Evolutionary conservation across 2,797 vertebrate genomes (phyloP).

Genomic region (Peromyscus eremicus): DNA sequence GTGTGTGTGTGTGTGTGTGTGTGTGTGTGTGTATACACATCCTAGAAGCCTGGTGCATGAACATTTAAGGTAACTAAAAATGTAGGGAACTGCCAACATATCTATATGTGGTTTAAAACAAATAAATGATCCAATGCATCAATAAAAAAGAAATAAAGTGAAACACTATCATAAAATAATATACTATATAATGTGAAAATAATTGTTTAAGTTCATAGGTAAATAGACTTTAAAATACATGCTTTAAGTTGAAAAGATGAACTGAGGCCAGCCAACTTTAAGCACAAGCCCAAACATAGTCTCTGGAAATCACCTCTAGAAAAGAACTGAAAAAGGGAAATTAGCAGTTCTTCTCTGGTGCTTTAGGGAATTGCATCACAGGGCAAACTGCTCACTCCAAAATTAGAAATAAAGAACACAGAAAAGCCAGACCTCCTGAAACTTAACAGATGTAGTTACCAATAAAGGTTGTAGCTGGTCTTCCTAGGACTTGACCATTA

Average conservation of each 20-base stretch:
- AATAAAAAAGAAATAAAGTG: not conserved
- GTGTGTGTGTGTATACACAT: no score
- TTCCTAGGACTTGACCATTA: no score
- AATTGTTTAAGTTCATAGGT: not conserved
- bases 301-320: not conserved
- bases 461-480: no score
- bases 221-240: not conserved
- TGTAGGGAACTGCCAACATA: not conserved
- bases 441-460: no score
- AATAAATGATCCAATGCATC: not conserved
- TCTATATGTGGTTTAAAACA: not conserved
- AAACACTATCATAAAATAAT: not conserved
- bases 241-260: not conserved
- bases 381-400: not conserved
- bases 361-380: no score
- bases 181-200: not conserved
- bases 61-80: not conserved
- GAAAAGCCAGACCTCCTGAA: not conserved
- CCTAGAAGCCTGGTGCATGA: not conserved
- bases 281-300: not conserved
- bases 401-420: not conserved
- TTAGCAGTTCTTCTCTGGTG: not conserved
- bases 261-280: not conserved
- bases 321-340: not conserved
- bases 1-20: no score